Evolutionary conservation across 2,888 invertebrate genomes (phyloP).

Genomic region (Agrypnus murinus): DNA sequence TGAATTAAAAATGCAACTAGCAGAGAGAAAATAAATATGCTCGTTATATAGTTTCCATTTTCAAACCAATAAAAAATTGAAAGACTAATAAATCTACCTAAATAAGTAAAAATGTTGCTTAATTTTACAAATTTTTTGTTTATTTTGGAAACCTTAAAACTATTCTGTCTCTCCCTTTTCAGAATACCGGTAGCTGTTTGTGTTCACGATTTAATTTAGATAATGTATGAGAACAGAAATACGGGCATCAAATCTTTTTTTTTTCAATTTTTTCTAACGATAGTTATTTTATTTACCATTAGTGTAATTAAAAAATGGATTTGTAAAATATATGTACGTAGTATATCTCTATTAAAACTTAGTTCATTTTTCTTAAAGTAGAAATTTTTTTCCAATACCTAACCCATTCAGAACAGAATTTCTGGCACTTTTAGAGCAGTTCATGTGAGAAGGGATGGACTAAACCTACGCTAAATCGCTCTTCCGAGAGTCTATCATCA

Average conservation of each 20-base stretch:
- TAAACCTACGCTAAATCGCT: slow-evolving; percentile 61
- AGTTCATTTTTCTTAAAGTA: not conserved
- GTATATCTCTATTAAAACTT: not conserved
- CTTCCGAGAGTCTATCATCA: slow-evolving; percentile 64
- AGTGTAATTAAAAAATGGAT: not conserved
- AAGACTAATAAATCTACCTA: too few relatives aligned
- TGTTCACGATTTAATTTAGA: slow-evolving; percentile 8
- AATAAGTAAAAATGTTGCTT: too few relatives aligned
- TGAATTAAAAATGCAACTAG: too few relatives aligned
- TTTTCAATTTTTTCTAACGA: not conserved
- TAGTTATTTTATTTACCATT: not conserved
- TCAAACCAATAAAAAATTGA: too few relatives aligned
- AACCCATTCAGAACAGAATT: slow-evolving; percentile 16
- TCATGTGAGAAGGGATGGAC: slow-evolving; percentile 40
- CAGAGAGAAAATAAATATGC: too few relatives aligned
- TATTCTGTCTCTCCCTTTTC: too few relatives aligned
- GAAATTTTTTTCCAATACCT: not conserved
- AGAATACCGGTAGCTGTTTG: too few relatives aligned
- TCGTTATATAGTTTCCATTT: too few relatives aligned
- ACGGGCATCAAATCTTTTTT: not conserved
- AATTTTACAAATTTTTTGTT: too few relatives aligned
- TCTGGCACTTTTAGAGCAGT: slow-evolving; percentile 33
- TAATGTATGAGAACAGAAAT: slow-evolving; percentile 3
- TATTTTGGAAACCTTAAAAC: too few relatives aligned
- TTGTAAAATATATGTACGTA: not conserved